Evolutionary conservation across 2,113 vertebrate species (phyloP), one percentile per base, ranked within the genome.

Genomic region (Tylochromis polylepis): DNA sequence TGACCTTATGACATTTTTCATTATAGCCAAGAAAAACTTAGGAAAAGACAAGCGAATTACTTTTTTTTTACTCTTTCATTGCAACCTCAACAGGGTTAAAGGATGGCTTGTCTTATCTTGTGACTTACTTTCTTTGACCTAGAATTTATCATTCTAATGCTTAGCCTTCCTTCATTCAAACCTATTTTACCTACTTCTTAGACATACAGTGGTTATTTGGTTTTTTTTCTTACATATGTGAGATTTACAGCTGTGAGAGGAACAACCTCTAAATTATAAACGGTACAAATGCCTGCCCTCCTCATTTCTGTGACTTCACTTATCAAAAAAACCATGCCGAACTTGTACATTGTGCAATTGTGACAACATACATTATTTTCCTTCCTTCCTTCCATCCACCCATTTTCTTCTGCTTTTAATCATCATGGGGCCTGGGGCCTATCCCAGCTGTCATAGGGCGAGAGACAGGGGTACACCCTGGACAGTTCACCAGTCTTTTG

Each of bases 21-120:
- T 16, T 46, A 43, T 27, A 4, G 22, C 38, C 65, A 18, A 18
- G 22, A 72, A 72, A 72, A 18, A 7, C 5, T 72, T 72, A 27
- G 41, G 8, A 46, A 72, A 72, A 46, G 67, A 72, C 41, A 27
- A 15, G 34, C 11, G 34, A 67, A 14, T 16, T 72, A 46, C 67
- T 72, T 72, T 46, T 46, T 15, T 72, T 18, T 46, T 5, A 2
- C 10, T 20, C 22, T 20, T 51, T 75, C 22, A 75, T 20, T 29
- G 70, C 24, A 51, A 75, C 67, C 5, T 27, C 22, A 24, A 46
- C 15, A 24, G 14, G 22, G 22, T 27, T 14, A 72, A 46, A 72
- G 38, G 67, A 27, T 29, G 43, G 0, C 6, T 18, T 49, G 24
- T 75, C 0, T 75, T 12, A 49, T 75, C 43, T 75, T 16, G 24